These are phyloP conservation scores for Leptarthrus brevirostris DNA, from an alignment of 2,888 invertebrate genomes.

Conservation along the genomic window DNA sequence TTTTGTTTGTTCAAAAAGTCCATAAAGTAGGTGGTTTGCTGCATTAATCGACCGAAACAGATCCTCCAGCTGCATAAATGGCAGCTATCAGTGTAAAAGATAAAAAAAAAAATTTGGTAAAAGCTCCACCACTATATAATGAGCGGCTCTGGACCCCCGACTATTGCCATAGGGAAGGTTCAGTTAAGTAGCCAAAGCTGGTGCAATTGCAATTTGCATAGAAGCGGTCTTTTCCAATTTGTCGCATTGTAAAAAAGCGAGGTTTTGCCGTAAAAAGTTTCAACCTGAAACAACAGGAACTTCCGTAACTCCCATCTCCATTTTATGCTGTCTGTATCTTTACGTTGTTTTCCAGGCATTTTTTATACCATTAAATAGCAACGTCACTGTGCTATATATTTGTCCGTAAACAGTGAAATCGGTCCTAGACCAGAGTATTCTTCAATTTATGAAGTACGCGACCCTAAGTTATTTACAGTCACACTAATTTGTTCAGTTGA, in stretches of 20 bases:
- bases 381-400: constrained; percentile 7
- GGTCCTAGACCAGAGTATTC: background rate
- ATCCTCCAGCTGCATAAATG: background rate
- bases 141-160: too few species aligned
- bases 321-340: background rate
- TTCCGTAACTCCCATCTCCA: background rate
- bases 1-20: constrained; percentile 18
- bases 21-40: constrained; percentile 12
- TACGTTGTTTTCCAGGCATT: background rate
- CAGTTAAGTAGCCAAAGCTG: background rate
- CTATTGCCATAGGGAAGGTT: too few species aligned
- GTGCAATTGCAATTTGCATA: constrained; percentile 31
- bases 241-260: constrained; percentile 34
- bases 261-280: background rate
- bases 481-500: constrained; percentile 17
- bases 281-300: background rate
- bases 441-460: constrained; percentile 24
- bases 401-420: constrained; percentile 16
- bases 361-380: constrained; percentile 13
- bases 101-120: background rate
- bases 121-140: background rate
- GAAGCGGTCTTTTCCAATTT: constrained; percentile 19
- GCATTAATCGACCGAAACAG: constrained; percentile 3
- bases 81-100: constrained; percentile 5
- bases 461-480: constrained; percentile 30